Evolutionary conservation across 2,797 vertebrate species (phyloP).

Genomic region (Gouania willdenowi): DNA sequence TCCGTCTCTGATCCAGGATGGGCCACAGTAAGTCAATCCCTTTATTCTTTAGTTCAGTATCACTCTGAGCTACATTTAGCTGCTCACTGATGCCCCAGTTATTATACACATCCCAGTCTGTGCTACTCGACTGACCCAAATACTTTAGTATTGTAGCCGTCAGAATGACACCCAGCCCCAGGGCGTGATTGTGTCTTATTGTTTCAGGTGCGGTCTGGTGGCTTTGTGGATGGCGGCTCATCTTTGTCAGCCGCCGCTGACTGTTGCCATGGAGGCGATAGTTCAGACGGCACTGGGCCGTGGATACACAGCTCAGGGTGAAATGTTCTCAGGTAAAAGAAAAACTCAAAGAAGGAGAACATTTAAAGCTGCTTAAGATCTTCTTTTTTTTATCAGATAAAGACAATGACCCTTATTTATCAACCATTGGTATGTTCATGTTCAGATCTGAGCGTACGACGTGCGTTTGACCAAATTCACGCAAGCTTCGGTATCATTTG

Average conservation of each 20-base stretch:
- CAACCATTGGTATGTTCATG: too few relatives aligned
- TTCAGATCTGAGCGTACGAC: too few relatives aligned
- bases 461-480: too few relatives aligned
- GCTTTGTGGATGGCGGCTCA: slow-evolving; percentile 88
- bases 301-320: slow-evolving; percentile 84
- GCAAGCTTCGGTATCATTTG: too few relatives aligned
- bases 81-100: too few relatives aligned
- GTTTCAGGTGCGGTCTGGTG: slow-evolving; percentile 85
- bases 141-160: background rate
- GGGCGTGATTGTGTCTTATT: slow-evolving; percentile 3
- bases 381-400: too few relatives aligned
- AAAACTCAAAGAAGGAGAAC: too few relatives aligned
- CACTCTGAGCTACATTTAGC: too few relatives aligned
- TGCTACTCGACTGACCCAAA: background rate
- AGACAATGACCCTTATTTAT: too few relatives aligned
- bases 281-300: slow-evolving; percentile 69
- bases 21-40: slow-evolving; percentile 90
- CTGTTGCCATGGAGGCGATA: slow-evolving; percentile 70
- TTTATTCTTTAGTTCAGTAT: too few relatives aligned
- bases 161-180: background rate
- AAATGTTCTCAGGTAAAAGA: slow-evolving; percentile 95
- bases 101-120: too few relatives aligned
- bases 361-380: too few relatives aligned
- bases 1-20: slow-evolving; percentile 89
- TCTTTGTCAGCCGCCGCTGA: slow-evolving; percentile 49